Conservation (phyloP, 2,888 invertebrate genomes). For the Hydroisotoma schaefferi region DNA sequence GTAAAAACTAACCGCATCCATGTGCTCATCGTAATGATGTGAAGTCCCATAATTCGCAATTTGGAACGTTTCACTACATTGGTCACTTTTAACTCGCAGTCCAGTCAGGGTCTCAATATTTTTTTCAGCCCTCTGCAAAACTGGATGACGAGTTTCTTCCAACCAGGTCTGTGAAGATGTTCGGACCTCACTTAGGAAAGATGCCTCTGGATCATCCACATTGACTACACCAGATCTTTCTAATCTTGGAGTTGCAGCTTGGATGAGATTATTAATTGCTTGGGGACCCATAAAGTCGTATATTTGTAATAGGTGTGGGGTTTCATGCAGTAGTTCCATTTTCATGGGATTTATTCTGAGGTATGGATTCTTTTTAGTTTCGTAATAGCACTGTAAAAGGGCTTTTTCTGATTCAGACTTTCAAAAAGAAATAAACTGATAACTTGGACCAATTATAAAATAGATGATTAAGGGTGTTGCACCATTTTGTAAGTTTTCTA, state of each 20-base stretch:
- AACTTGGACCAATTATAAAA: too few species aligned
- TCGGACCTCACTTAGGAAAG: neutral
- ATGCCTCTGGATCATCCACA: slow-evolving; percentile 17
- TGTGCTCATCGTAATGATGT: slow-evolving; percentile 31
- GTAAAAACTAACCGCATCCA: slow-evolving; percentile 30
- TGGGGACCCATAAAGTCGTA: slow-evolving; percentile 22
- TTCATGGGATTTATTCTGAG: slow-evolving; percentile 26
- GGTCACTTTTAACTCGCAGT: neutral
- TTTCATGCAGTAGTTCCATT: slow-evolving; percentile 21
- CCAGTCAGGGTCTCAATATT: slow-evolving; percentile 23
- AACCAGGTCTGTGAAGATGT: slow-evolving; percentile 26
- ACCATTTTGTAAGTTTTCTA: too few species aligned
- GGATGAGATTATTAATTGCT: slow-evolving; percentile 15
- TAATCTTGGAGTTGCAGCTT: slow-evolving; percentile 9
- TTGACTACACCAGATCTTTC: slow-evolving; percentile 22
- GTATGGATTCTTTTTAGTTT: slow-evolving; percentile 19
- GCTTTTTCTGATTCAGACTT: slow-evolving; percentile 23
- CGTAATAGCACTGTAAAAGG: slow-evolving; percentile 18
- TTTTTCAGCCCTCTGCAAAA: neutral
- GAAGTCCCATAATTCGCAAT: slow-evolving; percentile 30
- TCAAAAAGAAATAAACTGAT: too few species aligned
- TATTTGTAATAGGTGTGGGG: slow-evolving; percentile 24
- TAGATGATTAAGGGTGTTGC: too few species aligned
- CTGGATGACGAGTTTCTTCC: neutral
- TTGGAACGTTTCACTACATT: slow-evolving; percentile 18